Percentiles rank a stretch among this genome's conserved stretches.
These are phyloP conservation scores for Leucozona laternaria DNA, from an alignment of 2,888 invertebrate genomes.

Conservation along the genomic window DNA sequence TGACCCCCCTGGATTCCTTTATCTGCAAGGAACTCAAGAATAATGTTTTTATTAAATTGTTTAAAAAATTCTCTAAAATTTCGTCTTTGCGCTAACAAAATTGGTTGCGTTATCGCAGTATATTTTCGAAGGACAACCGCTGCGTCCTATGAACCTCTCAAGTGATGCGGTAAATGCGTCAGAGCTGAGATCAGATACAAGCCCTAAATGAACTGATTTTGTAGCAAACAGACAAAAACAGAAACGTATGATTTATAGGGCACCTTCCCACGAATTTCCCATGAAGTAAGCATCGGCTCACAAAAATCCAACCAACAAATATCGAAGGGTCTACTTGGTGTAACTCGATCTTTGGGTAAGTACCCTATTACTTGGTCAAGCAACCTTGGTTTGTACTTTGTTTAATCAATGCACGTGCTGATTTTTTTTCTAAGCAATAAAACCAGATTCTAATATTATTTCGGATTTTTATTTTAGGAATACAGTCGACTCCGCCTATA, in stretches of 20 bases:
- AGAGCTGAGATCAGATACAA: conserved; percentile 32
- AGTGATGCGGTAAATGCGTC: conserved; percentile 36
- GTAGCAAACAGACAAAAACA: conserved; percentile 33
- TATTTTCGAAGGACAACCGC: conserved; percentile 28
- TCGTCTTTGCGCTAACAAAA: too few species aligned
- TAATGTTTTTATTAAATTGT: too few species aligned
- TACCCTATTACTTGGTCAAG: conserved; percentile 39
- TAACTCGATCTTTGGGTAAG: conserved; percentile 31
- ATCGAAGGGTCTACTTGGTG: conserved; percentile 19
- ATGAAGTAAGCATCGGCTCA: conserved; percentile 29
- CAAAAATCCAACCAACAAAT: conserved; percentile 36
- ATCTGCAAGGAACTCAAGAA: conserved; percentile 28
- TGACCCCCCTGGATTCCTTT: too few species aligned
- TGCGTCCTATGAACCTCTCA: conserved; percentile 32
- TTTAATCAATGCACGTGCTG: conserved; percentile 22
- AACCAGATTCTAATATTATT: too few species aligned
- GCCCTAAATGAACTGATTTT: conserved; percentile 43
- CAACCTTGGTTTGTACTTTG: conserved; percentile 6
- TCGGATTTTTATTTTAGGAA: too few species aligned
- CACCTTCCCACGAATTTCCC: conserved; percentile 41
- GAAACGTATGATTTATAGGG: too few species aligned
- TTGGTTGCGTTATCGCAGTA: conserved; percentile 46
- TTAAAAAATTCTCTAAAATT: conserved; percentile 22
- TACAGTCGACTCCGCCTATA: too few species aligned
- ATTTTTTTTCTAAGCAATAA: too few species aligned